Evolutionary conservation across 2,797 vertebrate genomes (phyloP), one percentile per base, ranked within the genome.

Genomic region (Hypotaenidia philippensis): DNA sequence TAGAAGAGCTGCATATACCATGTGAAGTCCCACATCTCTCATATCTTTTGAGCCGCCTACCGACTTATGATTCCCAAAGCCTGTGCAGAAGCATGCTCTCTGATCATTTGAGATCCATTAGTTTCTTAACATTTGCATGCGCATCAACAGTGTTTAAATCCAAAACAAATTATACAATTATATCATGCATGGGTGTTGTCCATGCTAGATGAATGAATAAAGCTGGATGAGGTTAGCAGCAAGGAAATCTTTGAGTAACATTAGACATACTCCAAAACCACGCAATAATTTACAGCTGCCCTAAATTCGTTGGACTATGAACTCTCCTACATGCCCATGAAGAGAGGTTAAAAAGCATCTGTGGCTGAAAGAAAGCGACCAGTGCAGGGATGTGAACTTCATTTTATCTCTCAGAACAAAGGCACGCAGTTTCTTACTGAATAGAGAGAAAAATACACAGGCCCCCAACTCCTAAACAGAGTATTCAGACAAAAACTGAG

Each of bases 21-120:
- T 76, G 21, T 71, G 71, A 80, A 92, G 75, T 63, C 79, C 56
- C 59, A 74, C 29, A 71, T 64, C 52, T 53, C 45, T 56, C 68
- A 60, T 36, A 77, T 55, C 45, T 77, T 32, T 31, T 64, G 53
- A 86, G 61, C 34, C 0, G 0, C 47, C 69, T 61, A 68, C 71
- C 68, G 27, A 57, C n/a, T 68, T 38, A 3, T 68, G 21, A 45
- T 44, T 81, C 64, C 44, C 31, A n/a, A 70, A 80, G 29, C 32
- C 45, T 90, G 40, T 7, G 29, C 44, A 93, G 49, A 10, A 70
- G 7, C 7, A 21, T 7, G 32, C 2, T 56, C 26, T 71, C 64
- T 75, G 63, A 85, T 77, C 49, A 31, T 65, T 31, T 64, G n/a
- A 41, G 71, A 74, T 81, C 41, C 52, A 34, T 77, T 52, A 85